A percentile compares a stretch with the other conserved stretches of the same genome.
Evolutionary conservation across 1,140 invertebrate species (phyloP).

Genomic region (Tetramorium simillimum): DNA sequence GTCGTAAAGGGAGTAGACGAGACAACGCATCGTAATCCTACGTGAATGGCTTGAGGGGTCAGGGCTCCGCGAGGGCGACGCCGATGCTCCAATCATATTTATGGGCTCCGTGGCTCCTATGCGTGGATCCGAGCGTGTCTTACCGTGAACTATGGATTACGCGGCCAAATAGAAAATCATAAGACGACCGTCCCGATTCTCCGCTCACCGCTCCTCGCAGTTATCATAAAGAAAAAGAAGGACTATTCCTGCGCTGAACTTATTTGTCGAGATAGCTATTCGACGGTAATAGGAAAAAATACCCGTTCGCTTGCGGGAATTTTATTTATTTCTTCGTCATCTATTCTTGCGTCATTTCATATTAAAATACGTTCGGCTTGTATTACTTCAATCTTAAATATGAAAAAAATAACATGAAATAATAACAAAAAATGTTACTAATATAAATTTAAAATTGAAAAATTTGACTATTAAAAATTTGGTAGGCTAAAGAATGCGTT

Average conservation of each 20-base stretch:
- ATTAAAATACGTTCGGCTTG: neutral
- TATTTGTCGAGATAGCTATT: slow-evolving; percentile 42
- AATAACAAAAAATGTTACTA: neutral
- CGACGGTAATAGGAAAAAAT: slow-evolving; percentile 24
- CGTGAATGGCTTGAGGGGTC: slow-evolving; percentile 78
- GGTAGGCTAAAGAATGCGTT: neutral
- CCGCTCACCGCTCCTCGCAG: slow-evolving; percentile 37
- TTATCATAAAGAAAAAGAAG: slow-evolving; percentile 68
- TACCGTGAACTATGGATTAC: slow-evolving; percentile 79
- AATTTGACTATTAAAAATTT: neutral
- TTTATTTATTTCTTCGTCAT: slow-evolving; percentile 16
- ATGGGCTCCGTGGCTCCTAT: slow-evolving; percentile 74
- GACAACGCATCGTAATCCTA: slow-evolving; percentile 81
- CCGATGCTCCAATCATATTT: slow-evolving; percentile 84
- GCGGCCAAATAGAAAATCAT: slow-evolving; percentile 78
- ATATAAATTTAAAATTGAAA: neutral
- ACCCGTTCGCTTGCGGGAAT: neutral
- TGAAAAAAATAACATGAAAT: neutral
- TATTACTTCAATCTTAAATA: neutral
- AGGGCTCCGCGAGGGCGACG: slow-evolving; percentile 70
- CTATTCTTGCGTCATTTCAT: neutral
- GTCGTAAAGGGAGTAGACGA: slow-evolving; percentile 81
- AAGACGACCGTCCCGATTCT: slow-evolving; percentile 53
- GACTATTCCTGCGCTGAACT: slow-evolving; percentile 41
- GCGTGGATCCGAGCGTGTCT: slow-evolving; percentile 66